Percentiles rank a stretch among this genome's conserved stretches.
phyloP scores from a whole-genome alignment of 2,797 vertebrate genomes.

The Calcarius lapponicus region DNA sequence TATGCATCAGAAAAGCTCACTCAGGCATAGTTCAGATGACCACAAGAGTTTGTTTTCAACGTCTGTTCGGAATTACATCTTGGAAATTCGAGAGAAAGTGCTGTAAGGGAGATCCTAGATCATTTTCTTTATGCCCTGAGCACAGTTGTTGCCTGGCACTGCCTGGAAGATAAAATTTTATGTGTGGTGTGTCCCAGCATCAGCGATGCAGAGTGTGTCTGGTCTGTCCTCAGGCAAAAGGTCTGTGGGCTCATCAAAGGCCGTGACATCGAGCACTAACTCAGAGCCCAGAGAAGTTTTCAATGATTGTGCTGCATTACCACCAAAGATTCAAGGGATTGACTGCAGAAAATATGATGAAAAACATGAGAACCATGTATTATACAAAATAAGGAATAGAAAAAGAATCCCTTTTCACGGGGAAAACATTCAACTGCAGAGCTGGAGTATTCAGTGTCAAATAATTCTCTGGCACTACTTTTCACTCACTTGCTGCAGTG shows the following conservation, averaged over 20 bases:
- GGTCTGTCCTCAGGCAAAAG: conserved; percentile 28
- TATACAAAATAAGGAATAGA: conserved; percentile 47
- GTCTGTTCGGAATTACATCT: conserved; percentile 44
- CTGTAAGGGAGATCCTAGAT: not conserved
- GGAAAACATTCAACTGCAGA: not conserved
- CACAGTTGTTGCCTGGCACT: not conserved
- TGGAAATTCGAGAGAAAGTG: conserved; percentile 27
- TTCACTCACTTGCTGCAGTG: not conserved
- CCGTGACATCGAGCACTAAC: not conserved
- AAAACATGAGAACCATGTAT: conserved; percentile 36
- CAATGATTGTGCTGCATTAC: not conserved
- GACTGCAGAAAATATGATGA: conserved; percentile 36
- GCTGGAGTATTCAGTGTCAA: not conserved
- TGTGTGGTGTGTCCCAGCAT: not conserved
- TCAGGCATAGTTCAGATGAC: conserved; percentile 36
- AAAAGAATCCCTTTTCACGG: conserved; percentile 9
- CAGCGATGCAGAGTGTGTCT: not conserved
- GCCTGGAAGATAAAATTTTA: not conserved
- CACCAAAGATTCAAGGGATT: not conserved
- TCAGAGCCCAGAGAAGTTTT: not conserved
- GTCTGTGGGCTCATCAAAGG: conserved; percentile 17
- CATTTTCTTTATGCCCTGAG: not conserved
- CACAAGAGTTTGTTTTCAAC: conserved; percentile 40
- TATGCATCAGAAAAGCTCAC: not conserved
- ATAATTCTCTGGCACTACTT: not conserved